Evolutionary conservation across 30 jellyfish, hydroid and myxozoan species (phyloP).

Genomic region (Calvadosia cruxmelitensis): DNA sequence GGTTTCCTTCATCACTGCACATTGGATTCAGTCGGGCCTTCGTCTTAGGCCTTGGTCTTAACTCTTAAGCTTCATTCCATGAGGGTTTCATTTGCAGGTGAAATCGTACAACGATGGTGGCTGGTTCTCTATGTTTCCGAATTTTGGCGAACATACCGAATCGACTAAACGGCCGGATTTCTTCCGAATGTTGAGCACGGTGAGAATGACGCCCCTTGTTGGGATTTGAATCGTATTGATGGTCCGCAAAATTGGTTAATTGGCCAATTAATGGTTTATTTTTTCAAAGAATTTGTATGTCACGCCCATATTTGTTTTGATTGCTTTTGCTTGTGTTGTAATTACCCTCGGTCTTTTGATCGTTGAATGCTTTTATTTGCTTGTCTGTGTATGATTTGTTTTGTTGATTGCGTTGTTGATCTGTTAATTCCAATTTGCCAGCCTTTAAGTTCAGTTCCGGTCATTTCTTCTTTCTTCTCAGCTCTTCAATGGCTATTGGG

Average conservation of each 20-base stretch:
- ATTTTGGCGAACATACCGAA: constrained; percentile 47
- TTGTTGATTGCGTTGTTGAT: too few relatives aligned
- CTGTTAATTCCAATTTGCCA: background rate
- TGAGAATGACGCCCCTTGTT: too few relatives aligned
- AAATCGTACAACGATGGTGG: constrained; percentile 90
- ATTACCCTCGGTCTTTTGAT: background rate
- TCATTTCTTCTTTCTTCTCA: background rate
- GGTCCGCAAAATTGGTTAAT: too few relatives aligned
- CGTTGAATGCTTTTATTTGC: background rate
- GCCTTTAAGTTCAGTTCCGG: background rate
- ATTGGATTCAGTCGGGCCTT: too few relatives aligned
- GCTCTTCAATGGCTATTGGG: constrained; percentile 69
- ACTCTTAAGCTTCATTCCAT: too few relatives aligned
- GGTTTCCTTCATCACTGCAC: too few relatives aligned
- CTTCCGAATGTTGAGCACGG: constrained; percentile 46
- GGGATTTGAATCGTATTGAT: too few relatives aligned
- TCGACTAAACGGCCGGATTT: constrained; percentile 56
- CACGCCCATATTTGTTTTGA: too few relatives aligned
- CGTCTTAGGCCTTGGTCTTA: too few relatives aligned
- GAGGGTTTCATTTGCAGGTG: constrained; percentile 24
- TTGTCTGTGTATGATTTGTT: background rate
- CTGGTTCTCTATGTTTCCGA: constrained; percentile 79
- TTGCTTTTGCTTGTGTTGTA: too few relatives aligned
- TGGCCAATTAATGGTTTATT: too few relatives aligned
- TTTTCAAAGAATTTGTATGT: too few relatives aligned